Percentiles rank a stretch among this genome's conserved stretches.
Conservation (phyloP, 2,113 vertebrate species). For the Anarrhichthys ocellatus region DNA sequence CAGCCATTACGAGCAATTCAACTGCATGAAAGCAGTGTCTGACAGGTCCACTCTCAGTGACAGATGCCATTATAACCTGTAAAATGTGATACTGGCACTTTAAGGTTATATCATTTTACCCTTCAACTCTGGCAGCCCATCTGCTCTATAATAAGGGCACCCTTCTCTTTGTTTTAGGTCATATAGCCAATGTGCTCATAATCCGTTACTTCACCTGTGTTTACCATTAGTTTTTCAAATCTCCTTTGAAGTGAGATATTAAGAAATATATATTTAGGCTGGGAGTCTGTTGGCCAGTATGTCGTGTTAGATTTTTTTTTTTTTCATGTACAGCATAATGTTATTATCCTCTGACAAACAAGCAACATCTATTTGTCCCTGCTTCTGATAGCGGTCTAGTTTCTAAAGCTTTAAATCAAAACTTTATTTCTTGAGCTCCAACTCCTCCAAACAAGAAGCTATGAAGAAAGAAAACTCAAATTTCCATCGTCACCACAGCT, state of each 20-base stretch:
- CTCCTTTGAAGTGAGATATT: conserved; percentile 27
- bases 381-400: conserved; percentile 7
- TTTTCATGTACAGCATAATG: conserved; percentile 2
- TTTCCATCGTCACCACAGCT: conserved; percentile 84
- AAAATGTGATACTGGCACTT: conserved; percentile 84
- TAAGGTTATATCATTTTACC: conserved; percentile 83
- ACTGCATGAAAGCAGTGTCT: conserved; percentile 79
- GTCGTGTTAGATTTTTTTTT: not conserved
- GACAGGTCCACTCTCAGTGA: conserved; percentile 83
- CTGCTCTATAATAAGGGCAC: conserved; percentile 64
- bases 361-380: conserved; percentile 15
- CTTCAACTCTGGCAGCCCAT: conserved; percentile 72
- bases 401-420: conserved; percentile 53
- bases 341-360: conserved; percentile 17
- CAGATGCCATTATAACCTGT: conserved; percentile 84
- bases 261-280: conserved; percentile 5
- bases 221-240: conserved; percentile 22
- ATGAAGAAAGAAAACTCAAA: conserved; percentile 79
- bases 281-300: not conserved
- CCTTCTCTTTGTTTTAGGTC: conserved; percentile 61
- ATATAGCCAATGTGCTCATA: conserved; percentile 26
- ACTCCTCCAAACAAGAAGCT: conserved; percentile 67
- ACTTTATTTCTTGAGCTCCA: conserved; percentile 53
- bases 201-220: conserved; percentile 29
- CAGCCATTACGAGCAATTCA: conserved; percentile 83